Evolutionary conservation across 2,797 vertebrate species (phyloP).

Genomic region (Tadarida brasiliensis): DNA sequence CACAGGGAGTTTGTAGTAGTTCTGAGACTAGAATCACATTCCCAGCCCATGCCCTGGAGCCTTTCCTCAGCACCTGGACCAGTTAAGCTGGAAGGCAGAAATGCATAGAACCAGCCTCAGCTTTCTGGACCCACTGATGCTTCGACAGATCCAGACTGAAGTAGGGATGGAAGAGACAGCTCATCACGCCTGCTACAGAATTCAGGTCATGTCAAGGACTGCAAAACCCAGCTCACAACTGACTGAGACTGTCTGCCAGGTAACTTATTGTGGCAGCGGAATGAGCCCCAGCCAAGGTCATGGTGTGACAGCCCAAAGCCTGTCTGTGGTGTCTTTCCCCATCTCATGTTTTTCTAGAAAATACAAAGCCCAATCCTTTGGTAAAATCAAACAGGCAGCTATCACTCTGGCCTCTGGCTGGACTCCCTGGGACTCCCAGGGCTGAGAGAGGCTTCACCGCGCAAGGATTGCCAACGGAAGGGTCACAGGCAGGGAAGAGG

Average conservation of each 20-base stretch:
- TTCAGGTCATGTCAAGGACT: background rate
- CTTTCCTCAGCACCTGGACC: background rate
- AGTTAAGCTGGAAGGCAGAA: background rate
- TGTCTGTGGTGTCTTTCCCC: background rate
- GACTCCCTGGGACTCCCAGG: background rate
- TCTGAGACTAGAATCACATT: background rate
- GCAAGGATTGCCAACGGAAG: background rate
- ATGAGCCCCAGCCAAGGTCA: slow-evolving; percentile 8
- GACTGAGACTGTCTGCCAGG: background rate
- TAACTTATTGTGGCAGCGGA: slow-evolving; percentile 34
- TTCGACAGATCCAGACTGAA: background rate
- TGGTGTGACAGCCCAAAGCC: background rate
- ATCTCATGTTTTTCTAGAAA: background rate
- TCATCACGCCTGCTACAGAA: background rate
- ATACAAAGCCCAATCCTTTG: background rate
- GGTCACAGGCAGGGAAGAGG: background rate
- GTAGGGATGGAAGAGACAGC: background rate
- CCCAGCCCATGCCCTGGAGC: background rate
- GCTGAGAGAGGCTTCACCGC: background rate
- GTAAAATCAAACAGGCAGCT: background rate
- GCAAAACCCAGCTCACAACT: background rate
- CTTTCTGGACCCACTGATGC: background rate
- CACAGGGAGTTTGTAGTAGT: background rate
- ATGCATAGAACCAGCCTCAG: background rate
- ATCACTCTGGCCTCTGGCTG: background rate